A percentile compares a stretch with the other conserved stretches of the same genome.
These are phyloP conservation scores for Aramus guarauna DNA, from an alignment of 2,113 vertebrate species.

Conservation along the genomic window DNA sequence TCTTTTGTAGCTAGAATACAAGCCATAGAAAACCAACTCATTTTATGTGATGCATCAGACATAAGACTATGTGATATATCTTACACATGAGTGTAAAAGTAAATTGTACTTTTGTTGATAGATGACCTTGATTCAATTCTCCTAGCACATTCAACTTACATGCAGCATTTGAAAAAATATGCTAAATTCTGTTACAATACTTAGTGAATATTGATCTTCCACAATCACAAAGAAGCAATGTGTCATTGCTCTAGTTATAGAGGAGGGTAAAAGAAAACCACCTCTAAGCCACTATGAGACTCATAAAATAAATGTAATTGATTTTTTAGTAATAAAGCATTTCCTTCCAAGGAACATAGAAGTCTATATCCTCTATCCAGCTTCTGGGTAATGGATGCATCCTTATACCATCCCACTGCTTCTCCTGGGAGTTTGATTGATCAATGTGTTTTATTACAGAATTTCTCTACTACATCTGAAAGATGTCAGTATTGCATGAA, in stretches of 20 bases:
- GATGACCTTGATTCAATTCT: background rate
- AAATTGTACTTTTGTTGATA: background rate
- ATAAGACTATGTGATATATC: background rate
- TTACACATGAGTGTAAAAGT: background rate
- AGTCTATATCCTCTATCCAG: background rate
- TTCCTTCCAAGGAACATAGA: background rate
- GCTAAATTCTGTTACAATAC: background rate
- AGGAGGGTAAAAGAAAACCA: fast-evolving
- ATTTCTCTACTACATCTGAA: background rate
- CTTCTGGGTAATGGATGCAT: background rate
- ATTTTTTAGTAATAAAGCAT: background rate
- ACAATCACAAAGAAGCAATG: background rate
- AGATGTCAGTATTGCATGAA: background rate
- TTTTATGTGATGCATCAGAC: background rate
- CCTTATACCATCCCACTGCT: background rate
- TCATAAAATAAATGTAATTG: background rate
- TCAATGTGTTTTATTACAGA: background rate
- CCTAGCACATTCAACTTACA: background rate
- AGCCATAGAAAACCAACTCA: background rate
- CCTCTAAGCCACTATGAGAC: background rate
- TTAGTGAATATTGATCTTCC: background rate
- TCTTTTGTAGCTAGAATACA: background rate
- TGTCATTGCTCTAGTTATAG: background rate
- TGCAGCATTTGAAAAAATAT: background rate
- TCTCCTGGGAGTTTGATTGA: background rate